These are phyloP conservation scores for Odontophorus gujanensis DNA, from an alignment of 2,113 vertebrate genomes.

Conservation along the genomic window DNA sequence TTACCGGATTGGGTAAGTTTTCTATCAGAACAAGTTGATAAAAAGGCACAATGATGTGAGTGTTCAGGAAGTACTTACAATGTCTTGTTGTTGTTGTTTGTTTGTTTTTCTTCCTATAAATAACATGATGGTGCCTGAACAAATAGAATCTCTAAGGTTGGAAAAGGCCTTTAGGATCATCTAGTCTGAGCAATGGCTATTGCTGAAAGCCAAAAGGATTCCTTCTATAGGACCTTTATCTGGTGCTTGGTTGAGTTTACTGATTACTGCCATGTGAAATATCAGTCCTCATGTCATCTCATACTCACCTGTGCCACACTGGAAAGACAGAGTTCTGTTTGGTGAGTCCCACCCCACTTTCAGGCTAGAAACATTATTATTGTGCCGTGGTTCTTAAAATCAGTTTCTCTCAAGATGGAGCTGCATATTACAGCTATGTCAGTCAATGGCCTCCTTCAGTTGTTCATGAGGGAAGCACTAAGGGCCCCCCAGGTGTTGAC, in stretches of 20 bases:
- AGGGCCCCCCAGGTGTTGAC: slow-evolving; percentile 11
- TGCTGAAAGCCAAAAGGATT: background rate
- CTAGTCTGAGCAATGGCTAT: background rate
- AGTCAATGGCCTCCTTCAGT: background rate
- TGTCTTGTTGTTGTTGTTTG: background rate
- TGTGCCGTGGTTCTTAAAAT: background rate
- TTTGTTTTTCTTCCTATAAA: background rate
- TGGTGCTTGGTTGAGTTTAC: background rate
- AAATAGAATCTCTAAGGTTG: too few species aligned
- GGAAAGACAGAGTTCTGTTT: background rate
- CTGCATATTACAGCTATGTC: background rate
- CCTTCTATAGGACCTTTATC: background rate
- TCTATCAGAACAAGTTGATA: background rate
- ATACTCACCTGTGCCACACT: background rate
- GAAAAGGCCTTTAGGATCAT: too few species aligned
- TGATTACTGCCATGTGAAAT: background rate
- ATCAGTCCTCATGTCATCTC: accelerated
- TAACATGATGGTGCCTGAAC: background rate
- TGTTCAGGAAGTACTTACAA: background rate
- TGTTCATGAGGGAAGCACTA: slow-evolving; percentile 15
- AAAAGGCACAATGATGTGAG: background rate
- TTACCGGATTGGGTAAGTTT: background rate
- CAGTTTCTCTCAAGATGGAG: background rate
- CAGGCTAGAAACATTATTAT: background rate
- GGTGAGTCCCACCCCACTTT: background rate